Evolutionary conservation across 92 coral and sea anemone genomes (phyloP).

Genomic region (Siderastrea siderea): DNA sequence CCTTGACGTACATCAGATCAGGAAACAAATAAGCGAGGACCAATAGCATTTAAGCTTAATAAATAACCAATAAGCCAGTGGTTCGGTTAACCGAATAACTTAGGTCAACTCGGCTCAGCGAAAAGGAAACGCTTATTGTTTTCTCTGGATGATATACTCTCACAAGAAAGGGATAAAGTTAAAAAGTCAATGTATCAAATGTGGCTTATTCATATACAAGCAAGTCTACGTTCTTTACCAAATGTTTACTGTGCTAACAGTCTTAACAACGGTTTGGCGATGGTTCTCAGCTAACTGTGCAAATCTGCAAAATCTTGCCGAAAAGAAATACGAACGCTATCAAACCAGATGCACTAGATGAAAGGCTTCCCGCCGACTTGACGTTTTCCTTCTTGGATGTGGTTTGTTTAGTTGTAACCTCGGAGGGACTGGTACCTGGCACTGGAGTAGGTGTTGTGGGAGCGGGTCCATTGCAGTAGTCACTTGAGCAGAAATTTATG

Average conservation of each 20-base stretch:
- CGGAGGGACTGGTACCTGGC: background rate
- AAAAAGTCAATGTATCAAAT: too few relatives aligned
- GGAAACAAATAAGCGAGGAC: too few relatives aligned
- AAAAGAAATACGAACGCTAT: background rate
- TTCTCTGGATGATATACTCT: too few relatives aligned
- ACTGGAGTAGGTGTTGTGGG: slow-evolving; percentile 6
- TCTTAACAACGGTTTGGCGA: background rate
- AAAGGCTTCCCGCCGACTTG: background rate
- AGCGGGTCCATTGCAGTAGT: slow-evolving; percentile 38
- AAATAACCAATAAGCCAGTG: too few relatives aligned
- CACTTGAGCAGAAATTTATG: background rate
- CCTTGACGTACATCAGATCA: too few relatives aligned
- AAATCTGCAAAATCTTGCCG: slow-evolving; percentile 7
- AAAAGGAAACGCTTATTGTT: too few relatives aligned
- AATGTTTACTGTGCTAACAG: background rate
- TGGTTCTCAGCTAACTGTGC: background rate
- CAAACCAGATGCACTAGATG: background rate
- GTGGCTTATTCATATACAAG: too few relatives aligned
- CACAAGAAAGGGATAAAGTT: too few relatives aligned
- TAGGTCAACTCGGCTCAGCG: too few relatives aligned
- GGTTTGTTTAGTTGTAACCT: background rate
- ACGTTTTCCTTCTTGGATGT: background rate
- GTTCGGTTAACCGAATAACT: too few relatives aligned
- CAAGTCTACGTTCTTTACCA: too few relatives aligned
- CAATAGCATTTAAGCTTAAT: too few relatives aligned